These are phyloP conservation scores for Picus viridis DNA, from an alignment of 2,797 vertebrate species.

Conservation along the genomic window DNA sequence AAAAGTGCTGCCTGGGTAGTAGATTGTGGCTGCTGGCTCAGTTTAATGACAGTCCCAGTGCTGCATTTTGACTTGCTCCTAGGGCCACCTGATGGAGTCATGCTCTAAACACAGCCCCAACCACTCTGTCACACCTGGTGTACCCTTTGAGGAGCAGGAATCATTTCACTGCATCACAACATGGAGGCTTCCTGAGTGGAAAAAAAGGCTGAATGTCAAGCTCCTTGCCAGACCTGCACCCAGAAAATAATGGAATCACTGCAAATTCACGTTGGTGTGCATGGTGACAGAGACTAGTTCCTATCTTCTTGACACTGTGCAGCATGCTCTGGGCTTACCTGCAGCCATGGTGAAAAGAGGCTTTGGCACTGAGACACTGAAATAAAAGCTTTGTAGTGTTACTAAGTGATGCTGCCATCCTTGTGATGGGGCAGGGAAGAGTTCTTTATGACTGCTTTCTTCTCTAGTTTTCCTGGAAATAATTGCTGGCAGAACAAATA, in stretches of 20 bases:
- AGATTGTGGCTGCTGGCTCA: background rate
- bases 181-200: background rate
- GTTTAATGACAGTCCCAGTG: background rate
- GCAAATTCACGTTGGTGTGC: background rate
- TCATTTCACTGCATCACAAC: background rate
- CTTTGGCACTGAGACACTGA: background rate
- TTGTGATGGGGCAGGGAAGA: background rate
- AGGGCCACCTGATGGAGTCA: background rate
- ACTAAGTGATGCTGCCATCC: background rate
- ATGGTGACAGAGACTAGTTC: background rate
- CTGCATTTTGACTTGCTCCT: background rate
- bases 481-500: background rate
- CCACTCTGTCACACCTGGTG: background rate
- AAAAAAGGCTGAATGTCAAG: background rate
- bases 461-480: slow-evolving; percentile 12
- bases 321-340: background rate
- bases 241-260: background rate
- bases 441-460: background rate
- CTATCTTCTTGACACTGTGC: background rate
- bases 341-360: background rate
- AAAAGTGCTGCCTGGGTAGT: background rate
- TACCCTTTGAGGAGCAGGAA: background rate
- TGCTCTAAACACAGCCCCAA: background rate
- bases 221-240: background rate
- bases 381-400: background rate